Evolutionary conservation across 2,113 vertebrate species (phyloP).

Genomic region (Fregetta grallaria): DNA sequence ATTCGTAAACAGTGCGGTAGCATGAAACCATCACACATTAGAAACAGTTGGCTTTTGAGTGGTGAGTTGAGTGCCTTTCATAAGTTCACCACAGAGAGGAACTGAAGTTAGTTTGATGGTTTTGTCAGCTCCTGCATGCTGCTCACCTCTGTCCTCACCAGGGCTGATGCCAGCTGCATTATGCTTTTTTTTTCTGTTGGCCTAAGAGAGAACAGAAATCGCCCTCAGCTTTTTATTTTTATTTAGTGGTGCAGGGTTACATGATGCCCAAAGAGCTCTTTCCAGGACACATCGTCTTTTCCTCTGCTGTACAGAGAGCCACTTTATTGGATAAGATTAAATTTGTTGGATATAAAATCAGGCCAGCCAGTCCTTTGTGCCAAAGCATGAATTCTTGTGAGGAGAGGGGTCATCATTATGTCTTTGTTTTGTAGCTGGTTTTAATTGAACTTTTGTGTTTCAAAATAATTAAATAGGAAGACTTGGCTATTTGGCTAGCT

Average conservation of each 20-base stretch:
- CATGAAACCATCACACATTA: neutral
- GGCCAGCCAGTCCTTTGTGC: conserved; percentile 5
- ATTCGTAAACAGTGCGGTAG: neutral
- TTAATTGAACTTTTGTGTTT: conserved; percentile 27
- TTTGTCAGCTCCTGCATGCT: neutral
- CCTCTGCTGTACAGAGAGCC: neutral
- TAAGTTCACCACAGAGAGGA: neutral
- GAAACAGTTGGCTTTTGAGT: neutral
- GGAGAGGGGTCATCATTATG: conserved; percentile 16
- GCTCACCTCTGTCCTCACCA: neutral
- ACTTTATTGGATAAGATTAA: neutral
- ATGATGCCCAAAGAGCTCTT: neutral
- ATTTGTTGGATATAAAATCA: conserved; percentile 2
- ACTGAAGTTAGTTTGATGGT: neutral
- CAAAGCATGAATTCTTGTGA: conserved; percentile 26
- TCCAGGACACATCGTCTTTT: neutral
- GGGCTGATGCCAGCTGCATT: neutral
- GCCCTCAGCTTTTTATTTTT: neutral
- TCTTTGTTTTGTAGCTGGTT: conserved; percentile 41
- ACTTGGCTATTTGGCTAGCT: conserved; percentile 29
- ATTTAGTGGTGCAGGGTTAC: neutral
- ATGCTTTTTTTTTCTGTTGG: neutral
- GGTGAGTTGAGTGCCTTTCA: neutral
- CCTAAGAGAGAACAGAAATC: neutral
- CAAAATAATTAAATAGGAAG: conserved; percentile 51